Conservation (phyloP, 2,797 vertebrate genomes). For the Emys orbicularis region DNA sequence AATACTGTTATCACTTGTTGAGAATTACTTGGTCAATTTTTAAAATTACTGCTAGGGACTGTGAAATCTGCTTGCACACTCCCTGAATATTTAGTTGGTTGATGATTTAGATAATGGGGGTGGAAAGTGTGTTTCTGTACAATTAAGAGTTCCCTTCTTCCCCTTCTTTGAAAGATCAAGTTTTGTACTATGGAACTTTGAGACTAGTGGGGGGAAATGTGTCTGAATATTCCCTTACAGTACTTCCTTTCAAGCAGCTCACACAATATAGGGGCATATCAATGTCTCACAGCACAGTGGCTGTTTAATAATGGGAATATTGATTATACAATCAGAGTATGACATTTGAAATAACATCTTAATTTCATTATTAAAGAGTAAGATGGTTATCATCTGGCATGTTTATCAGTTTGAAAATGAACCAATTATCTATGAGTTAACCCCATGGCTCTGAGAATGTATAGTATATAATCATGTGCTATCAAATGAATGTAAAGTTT, state of each 20-base stretch:
- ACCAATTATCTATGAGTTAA: neutral
- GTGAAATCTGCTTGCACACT: neutral
- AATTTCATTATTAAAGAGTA: neutral
- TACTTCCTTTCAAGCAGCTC: neutral
- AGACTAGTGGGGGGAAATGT: neutral
- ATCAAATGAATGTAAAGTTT: neutral
- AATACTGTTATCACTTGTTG: neutral
- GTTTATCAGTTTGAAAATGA: neutral
- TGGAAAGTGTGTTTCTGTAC: neutral
- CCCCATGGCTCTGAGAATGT: neutral
- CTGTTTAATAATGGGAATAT: neutral
- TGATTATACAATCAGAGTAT: neutral
- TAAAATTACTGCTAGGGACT: neutral
- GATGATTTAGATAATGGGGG: neutral
- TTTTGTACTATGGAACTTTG: neutral
- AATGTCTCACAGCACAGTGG: neutral
- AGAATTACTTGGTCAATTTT: neutral
- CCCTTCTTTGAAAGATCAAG: neutral
- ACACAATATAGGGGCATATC: neutral
- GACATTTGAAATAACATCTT: neutral
- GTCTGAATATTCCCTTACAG: neutral
- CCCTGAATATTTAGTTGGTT: neutral
- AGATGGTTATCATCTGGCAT: neutral
- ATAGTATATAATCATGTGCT: neutral
- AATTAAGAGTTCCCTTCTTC: neutral